A percentile compares a stretch with the other conserved stretches of the same genome.
Conservation (phyloP, 2,113 vertebrate genomes). For the Vombatus ursinus region DNA sequence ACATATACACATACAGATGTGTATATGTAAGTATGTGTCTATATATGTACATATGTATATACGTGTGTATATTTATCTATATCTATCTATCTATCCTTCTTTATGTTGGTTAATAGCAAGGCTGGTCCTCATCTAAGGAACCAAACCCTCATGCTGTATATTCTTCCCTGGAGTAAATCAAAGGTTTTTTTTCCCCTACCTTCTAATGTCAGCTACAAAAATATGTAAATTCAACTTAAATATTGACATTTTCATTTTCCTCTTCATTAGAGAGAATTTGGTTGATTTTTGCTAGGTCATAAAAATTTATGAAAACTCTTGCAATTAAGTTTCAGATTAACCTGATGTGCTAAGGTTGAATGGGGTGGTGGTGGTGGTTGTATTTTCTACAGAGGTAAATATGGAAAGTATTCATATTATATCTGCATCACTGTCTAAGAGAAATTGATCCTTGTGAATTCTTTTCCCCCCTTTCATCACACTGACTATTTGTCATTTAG, state of each 20-base stretch:
- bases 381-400: no score
- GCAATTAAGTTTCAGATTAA: not conserved
- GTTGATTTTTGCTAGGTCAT: constrained; percentile 1
- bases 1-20: no score
- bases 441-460: no score
- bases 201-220: not conserved
- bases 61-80: not conserved
- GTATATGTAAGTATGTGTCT: no score
- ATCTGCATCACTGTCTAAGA: not conserved
- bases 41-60: not conserved
- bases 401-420: not conserved
- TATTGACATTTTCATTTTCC: not conserved
- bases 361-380: not conserved
- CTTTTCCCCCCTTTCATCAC: no score
- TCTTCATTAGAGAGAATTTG: not conserved
- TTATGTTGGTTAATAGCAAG: not conserved
- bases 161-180: not conserved
- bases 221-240: not conserved
- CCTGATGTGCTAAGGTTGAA: not conserved
- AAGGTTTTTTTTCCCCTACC: not conserved
- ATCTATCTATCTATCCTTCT: not conserved
- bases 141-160: not conserved
- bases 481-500: no score
- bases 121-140: no score
- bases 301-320: not conserved